Percentiles rank a stretch among this genome's conserved stretches.
Conservation (phyloP, 2,113 vertebrate species). For the Rafetus swinhoei region DNA sequence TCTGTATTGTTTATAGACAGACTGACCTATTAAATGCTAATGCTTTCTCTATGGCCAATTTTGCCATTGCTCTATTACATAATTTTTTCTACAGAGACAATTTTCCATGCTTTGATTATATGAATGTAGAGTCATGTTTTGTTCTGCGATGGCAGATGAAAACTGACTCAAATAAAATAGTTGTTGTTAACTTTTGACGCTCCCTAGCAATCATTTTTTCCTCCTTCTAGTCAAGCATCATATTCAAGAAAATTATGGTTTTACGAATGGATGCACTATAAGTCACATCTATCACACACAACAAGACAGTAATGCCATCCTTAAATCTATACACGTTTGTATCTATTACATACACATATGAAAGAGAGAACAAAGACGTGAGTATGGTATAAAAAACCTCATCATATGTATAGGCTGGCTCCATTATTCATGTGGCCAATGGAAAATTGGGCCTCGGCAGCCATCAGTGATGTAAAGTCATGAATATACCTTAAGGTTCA, state of each 20-base stretch:
- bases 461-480: background rate
- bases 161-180: background rate
- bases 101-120: background rate
- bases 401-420: accelerated
- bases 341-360: background rate
- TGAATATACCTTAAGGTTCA: accelerated
- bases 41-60: background rate
- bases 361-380: background rate
- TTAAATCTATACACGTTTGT: background rate
- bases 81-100: background rate
- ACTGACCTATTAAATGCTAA: background rate
- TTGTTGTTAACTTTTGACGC: background rate
- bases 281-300: background rate
- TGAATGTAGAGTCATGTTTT: background rate
- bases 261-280: background rate
- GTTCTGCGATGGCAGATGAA: background rate
- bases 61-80: background rate
- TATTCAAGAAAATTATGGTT: background rate
- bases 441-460: background rate
- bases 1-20: accelerated
- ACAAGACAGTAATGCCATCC: background rate
- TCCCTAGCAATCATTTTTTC: background rate
- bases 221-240: background rate
- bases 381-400: background rate
- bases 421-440: background rate